Evolutionary conservation across 2,113 vertebrate genomes (phyloP), one percentile per base, ranked within the genome.

Genomic region (Etheostoma cragini): DNA sequence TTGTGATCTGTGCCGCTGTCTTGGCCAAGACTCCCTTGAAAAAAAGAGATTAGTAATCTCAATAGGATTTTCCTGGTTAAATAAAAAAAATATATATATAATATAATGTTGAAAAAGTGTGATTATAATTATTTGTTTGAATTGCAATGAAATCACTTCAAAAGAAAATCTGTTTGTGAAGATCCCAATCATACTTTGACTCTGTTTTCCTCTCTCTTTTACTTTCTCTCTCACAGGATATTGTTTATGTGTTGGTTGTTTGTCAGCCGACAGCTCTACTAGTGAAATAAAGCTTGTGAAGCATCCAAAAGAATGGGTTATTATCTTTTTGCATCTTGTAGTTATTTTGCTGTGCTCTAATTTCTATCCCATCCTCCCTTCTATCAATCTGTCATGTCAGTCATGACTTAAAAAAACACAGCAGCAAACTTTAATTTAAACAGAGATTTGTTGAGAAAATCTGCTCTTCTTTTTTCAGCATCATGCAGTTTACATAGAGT

Each of bases 181-280:
- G 50, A 68, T 57, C 11, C n/a, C 16, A 65, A 17, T 49, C 66
- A 8, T 63, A n/a, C 8, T 7, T 14, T 49, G 16, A 21, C 93
- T 88, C 92, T 95, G 94, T 94, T 22, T 24, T 52, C 26, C 60
- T 42, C 26, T 45, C 45, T 45, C 7, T 63, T 30, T 21, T 13
- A 58, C 56, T 72, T 17, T 61, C 50, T 21, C 8, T 80, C 64
- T 72, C 46, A 82, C 24, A 62, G n/a, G 64, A 60, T 19, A 77
- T n/a, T 33, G 13, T 5, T 69, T 58, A 0, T 42, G 30, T 65
- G 56, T 70, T 62, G 49, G 17, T 46, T 66, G 50, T 52, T n/a
- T 24, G 68, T 24, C 68, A 72, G 49, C 64, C 62, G 50, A 26
- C 49, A 52, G 56, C 73, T 78, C 12, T 16, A 8, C 38, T 26